These are phyloP conservation scores for Emmelina monodactyla DNA, from an alignment of 2,888 invertebrate species.

Conservation along the genomic window DNA sequence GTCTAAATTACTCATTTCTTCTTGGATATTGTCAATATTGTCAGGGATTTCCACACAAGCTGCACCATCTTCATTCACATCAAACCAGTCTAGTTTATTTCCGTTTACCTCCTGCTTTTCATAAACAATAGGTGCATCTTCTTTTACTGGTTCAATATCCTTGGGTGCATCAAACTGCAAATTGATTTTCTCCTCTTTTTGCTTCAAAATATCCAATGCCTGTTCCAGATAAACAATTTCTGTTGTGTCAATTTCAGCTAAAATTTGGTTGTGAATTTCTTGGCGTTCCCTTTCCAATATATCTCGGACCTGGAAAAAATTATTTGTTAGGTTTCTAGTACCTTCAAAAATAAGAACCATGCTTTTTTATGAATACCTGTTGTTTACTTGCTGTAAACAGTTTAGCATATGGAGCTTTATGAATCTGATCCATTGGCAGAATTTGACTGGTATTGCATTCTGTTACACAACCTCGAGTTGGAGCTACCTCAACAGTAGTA, in stretches of 20 bases:
- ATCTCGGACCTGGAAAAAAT: conserved; percentile 57
- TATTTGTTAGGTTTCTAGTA: not conserved
- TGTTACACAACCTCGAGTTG: conserved; percentile 61
- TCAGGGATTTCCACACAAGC: conserved; percentile 22
- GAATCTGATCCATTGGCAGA: conserved; percentile 40
- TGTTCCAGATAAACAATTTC: conserved; percentile 88
- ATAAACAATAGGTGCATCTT: conserved; percentile 28
- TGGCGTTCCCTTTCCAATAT: conserved; percentile 78
- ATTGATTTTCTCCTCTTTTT: conserved; percentile 49
- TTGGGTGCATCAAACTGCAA: conserved; percentile 22
- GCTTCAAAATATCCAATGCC: conserved; percentile 74
- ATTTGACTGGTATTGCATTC: conserved; percentile 32
- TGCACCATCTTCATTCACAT: conserved; percentile 43
- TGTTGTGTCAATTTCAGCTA: conserved; percentile 76
- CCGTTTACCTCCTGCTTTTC: conserved; percentile 36
- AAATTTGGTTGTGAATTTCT: conserved; percentile 70
- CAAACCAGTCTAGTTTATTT: conserved; percentile 51
- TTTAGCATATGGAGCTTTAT: conserved; percentile 74
- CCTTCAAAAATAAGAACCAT: not conserved
- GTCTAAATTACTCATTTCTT: conserved; percentile 29
- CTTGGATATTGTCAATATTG: conserved; percentile 23
- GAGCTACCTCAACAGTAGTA: conserved; percentile 69
- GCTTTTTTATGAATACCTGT: too few species aligned
- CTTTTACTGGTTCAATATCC: conserved; percentile 19
- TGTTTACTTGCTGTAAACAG: conserved; percentile 74